Percentiles rank a stretch among this genome's conserved stretches.
phyloP scores from a whole-genome alignment of 2,888 invertebrate genomes.

The Drosophila colorata region DNA sequence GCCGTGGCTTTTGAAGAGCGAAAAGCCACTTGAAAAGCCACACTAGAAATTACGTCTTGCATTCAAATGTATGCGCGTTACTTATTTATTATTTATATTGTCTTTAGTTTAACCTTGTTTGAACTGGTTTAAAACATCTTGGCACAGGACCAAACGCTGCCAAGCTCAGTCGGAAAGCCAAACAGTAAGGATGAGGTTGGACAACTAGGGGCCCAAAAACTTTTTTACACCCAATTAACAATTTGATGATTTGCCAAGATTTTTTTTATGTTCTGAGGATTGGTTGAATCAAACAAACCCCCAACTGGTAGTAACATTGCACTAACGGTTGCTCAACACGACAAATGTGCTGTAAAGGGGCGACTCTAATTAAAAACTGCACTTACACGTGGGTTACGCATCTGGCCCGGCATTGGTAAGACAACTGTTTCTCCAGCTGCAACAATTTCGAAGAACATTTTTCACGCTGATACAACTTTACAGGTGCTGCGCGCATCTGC shows the following conservation, averaged over 20 bases:
- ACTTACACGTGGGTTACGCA: constrained; percentile 1
- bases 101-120: constrained; percentile 70
- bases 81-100: constrained; percentile 65
- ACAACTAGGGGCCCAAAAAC: constrained; percentile 77
- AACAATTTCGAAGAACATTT: constrained; percentile 43
- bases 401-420: neutral
- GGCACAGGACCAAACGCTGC: constrained; percentile 44
- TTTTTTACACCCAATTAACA: constrained; percentile 83
- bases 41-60: no score
- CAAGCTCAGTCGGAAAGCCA: constrained; percentile 31
- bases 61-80: no score
- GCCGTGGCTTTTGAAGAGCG: no score
- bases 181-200: constrained; percentile 11
- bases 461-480: constrained; percentile 39
- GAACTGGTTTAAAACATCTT: constrained; percentile 79
- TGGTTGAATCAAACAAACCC: constrained; percentile 23
- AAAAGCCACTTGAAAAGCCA: no score
- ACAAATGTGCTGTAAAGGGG: constrained; percentile 51
- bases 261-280: constrained; percentile 8
- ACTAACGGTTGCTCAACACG: constrained; percentile 54
- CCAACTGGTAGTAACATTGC: constrained; percentile 49
- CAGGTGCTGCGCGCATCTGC: constrained; percentile 16
- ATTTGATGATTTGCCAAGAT: constrained; percentile 71
- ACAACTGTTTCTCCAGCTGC: constrained; percentile 40
- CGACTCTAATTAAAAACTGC: constrained; percentile 58